These are phyloP conservation scores for Philereme vetulata DNA, from an alignment of 2,888 invertebrate species.

Conservation along the genomic window DNA sequence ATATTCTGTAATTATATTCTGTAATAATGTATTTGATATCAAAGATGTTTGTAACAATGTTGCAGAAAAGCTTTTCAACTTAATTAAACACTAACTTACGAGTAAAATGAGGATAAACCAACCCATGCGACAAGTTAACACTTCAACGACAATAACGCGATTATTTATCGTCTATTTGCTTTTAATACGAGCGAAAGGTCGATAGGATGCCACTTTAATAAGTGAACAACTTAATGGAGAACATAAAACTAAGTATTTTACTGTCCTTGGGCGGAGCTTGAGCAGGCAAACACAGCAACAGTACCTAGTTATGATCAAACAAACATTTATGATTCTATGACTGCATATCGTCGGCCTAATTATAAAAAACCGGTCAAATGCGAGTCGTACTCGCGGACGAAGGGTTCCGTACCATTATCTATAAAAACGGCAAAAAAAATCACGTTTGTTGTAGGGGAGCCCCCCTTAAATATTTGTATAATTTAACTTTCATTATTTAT, in stretches of 20 bases:
- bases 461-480: no score
- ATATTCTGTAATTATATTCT: no score
- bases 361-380: no score
- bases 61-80: no score
- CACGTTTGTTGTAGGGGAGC: no score
- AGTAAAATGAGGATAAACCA: conserved; percentile 5
- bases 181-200: conserved; percentile 42
- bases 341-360: background rate
- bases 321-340: conserved; percentile 6
- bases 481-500: no score
- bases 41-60: no score
- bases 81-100: background rate
- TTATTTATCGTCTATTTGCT: conserved; percentile 37
- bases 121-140: conserved; percentile 20
- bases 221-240: conserved; percentile 35
- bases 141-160: conserved; percentile 29
- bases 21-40: no score
- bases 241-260: conserved; percentile 31
- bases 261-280: conserved; percentile 7
- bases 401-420: no score
- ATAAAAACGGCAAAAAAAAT: no score
- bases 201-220: conserved; percentile 32
- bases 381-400: no score
- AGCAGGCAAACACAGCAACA: conserved; percentile 9
- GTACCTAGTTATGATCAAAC: conserved; percentile 16